Percentiles rank a stretch among this genome's conserved stretches.
phyloP scores from a whole-genome alignment of 1,140 invertebrate genomes.

The Hyles vespertilio region DNA sequence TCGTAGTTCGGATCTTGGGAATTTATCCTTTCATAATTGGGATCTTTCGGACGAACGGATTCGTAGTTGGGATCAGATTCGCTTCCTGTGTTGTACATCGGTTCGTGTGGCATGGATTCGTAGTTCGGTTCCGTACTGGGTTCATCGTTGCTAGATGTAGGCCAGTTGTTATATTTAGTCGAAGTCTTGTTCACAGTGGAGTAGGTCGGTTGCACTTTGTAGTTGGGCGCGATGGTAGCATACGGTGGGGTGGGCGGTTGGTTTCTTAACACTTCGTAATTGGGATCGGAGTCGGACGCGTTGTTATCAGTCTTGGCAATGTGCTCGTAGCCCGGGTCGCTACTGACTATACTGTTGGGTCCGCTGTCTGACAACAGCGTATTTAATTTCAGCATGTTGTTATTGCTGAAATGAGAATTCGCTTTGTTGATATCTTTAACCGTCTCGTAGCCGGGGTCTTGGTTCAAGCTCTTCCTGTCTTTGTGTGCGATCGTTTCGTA shows the following conservation, averaged over 20 bases:
- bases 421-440: slow-evolving; percentile 67
- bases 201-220: slow-evolving; percentile 69
- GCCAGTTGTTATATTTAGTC: slow-evolving; percentile 58
- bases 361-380: slow-evolving; percentile 68
- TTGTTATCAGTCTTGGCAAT: slow-evolving; percentile 71
- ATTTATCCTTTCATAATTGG: slow-evolving; percentile 63
- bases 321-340: slow-evolving; percentile 80
- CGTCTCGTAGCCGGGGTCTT: slow-evolving; percentile 81
- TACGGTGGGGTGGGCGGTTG: slow-evolving; percentile 71
- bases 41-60: slow-evolving; percentile 77
- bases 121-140: slow-evolving; percentile 76
- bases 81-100: slow-evolving; percentile 80
- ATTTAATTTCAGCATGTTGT: slow-evolving; percentile 54
- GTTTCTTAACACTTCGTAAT: slow-evolving; percentile 82
- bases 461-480: slow-evolving; percentile 53
- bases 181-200: slow-evolving; percentile 76
- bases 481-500: slow-evolving; percentile 73
- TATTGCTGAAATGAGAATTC: slow-evolving; percentile 41
- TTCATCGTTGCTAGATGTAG: slow-evolving; percentile 63
- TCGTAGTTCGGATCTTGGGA: slow-evolving; percentile 63
- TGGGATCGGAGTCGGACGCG: slow-evolving; percentile 80
- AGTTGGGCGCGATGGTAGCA: slow-evolving; percentile 65
- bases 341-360: slow-evolving; percentile 76
- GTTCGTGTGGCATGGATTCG: slow-evolving; percentile 82
- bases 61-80: slow-evolving; percentile 85